A percentile compares a stretch with the other conserved stretches of the same genome.
Conservation (phyloP, 1,140 invertebrate species). For the Nephila pilipes region DNA sequence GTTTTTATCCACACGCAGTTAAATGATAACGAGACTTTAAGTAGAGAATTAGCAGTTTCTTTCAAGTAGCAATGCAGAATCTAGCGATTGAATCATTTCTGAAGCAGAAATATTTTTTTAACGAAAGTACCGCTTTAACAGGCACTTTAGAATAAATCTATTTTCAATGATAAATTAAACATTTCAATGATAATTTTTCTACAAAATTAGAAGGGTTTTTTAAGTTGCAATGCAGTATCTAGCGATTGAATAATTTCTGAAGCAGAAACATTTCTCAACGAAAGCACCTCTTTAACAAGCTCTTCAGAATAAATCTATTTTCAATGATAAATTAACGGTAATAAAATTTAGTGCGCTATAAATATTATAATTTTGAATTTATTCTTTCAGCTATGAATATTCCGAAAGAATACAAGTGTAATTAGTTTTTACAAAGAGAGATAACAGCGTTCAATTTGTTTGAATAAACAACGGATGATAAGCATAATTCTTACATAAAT, state of each 20-base stretch:
- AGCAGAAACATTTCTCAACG: too few species aligned
- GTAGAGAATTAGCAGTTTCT: too few species aligned
- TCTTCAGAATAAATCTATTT: not conserved
- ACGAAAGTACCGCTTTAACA: too few species aligned
- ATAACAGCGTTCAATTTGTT: not conserved
- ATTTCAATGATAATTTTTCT: too few species aligned
- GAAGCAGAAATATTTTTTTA: too few species aligned
- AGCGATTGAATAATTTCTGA: too few species aligned
- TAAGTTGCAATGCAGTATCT: too few species aligned
- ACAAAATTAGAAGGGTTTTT: too few species aligned
- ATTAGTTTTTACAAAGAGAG: not conserved
- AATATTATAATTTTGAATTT: not conserved
- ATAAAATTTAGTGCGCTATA: slow-evolving; percentile 15
- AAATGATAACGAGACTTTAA: too few species aligned
- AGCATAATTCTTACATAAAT: slow-evolving; percentile 43
- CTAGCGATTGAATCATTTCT: too few species aligned
- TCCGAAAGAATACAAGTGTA: slow-evolving; percentile 3
- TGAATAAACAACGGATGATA: slow-evolving; percentile 27
- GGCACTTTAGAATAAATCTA: not conserved
- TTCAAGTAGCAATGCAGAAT: too few species aligned
- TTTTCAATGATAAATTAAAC: slow-evolving; percentile 10
- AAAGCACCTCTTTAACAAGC: not conserved
- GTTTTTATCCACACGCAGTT: too few species aligned
- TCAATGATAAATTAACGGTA: slow-evolving; percentile 5
- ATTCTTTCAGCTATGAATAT: slow-evolving; percentile 32